Conservation (phyloP, 2,797 vertebrate species). For the Iguana delicatissima region DNA sequence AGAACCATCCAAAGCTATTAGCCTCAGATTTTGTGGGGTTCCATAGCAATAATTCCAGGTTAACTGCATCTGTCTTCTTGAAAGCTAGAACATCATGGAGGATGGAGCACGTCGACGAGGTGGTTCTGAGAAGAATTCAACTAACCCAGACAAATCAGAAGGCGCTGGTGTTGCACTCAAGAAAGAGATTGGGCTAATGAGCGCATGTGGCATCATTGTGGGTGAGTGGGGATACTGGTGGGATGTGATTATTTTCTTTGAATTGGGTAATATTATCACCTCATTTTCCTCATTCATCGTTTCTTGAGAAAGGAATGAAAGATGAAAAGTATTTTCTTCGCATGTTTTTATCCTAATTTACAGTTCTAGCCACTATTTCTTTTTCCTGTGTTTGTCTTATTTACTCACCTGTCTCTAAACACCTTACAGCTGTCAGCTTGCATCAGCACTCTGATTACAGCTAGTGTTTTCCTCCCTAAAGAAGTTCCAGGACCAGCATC, state of each 20-base stretch:
- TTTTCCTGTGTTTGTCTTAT: neutral
- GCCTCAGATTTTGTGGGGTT: neutral
- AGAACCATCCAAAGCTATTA: neutral
- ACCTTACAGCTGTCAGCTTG: neutral
- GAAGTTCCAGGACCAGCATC: neutral
- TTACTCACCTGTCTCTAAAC: constrained; percentile 3
- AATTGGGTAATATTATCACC: neutral
- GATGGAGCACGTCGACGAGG: constrained; percentile 87
- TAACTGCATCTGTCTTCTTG: neutral
- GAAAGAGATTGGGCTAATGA: constrained; percentile 93
- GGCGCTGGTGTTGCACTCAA: constrained; percentile 87
- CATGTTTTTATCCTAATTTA: neutral
- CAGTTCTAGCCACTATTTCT: too few relatives aligned
- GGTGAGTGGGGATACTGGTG: constrained; percentile 80
- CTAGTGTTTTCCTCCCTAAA: neutral
- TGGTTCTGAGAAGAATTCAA: constrained; percentile 73
- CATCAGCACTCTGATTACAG: neutral
- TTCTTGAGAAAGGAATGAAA: neutral
- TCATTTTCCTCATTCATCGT: neutral
- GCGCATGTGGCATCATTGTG: constrained; percentile 94
- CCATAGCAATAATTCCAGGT: neutral
- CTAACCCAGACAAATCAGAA: constrained; percentile 65
- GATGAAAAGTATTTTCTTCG: neutral
- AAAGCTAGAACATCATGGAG: constrained; percentile 78
- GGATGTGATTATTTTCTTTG: neutral